Base-by-base conservation (phyloP, 2,797 vertebrate genomes). In the Nyctibius grandis region DNA sequence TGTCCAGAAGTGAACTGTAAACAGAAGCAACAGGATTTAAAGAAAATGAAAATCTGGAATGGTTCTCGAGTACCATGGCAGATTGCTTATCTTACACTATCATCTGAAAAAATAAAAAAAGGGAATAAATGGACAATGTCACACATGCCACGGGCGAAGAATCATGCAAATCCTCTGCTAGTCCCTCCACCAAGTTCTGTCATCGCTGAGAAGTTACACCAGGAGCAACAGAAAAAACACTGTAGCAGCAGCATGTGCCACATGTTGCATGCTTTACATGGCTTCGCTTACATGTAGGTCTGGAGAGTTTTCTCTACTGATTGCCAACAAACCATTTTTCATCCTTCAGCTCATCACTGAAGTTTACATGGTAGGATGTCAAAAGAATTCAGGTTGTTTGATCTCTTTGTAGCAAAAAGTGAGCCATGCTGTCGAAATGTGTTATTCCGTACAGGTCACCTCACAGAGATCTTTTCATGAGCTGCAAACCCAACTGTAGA, bases 361-460 rank as follows among this genome's bases (percentile, higher is more conserved):
- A 60, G 7, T 81, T 75, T 87, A 22, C 47, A 40, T 12, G 3
- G 26, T 68, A 70, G 54, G 40, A 51, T 0, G 2, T 63, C 56
- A 72, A 77, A 92, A 61, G 12, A 70, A 91, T 89, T 50, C 33
- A 18, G 14, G 21, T 36, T 64, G 29, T 67, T 78, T 76, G 14
- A 65, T 72, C 36, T 80, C 40, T 59, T 72, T 33, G 15, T 12
- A 50, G 36, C 26, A 51, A 86, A 89, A 89, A 83, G 50, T 38
- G 50, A 78, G 36, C 23, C 0, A 0, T 51, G 38, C 17, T 82
- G 44, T 53, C 1, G 0, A 42, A 90, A 88, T n/a, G 9, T 17
- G 34, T 83, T 83, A 42, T 47, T 88, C 61, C 75, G 53, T 26
- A 68, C 40, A 78, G 38, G 33, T 22, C 47, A 69, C 11, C 42